Percentiles rank a stretch among this genome's conserved stretches.
These are phyloP conservation scores for Psilopsiagon aurifrons DNA, from an alignment of 2,113 vertebrate genomes.

Conservation along the genomic window DNA sequence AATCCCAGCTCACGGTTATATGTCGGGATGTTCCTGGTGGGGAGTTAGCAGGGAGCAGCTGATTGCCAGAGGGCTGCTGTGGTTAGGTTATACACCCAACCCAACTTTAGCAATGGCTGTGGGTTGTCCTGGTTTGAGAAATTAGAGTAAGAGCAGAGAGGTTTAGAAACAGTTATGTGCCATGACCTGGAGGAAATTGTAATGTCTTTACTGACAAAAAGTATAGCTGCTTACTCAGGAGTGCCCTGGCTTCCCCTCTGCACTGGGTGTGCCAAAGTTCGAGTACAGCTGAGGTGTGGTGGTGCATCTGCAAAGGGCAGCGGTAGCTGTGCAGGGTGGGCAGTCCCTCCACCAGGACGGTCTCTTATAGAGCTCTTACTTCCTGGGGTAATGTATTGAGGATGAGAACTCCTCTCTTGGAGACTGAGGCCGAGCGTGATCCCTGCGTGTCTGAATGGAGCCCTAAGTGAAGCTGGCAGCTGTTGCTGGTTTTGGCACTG, in stretches of 20 bases:
- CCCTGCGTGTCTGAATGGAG: not conserved
- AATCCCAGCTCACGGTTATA: not conserved
- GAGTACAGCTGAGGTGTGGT: not conserved
- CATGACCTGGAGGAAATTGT: rapidly evolving
- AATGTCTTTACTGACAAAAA: not conserved
- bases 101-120: not conserved
- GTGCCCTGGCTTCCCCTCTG: not conserved
- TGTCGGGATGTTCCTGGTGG: too few relatives aligned
- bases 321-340: rapidly evolving
- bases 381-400: not conserved
- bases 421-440: not conserved
- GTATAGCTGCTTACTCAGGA: not conserved
- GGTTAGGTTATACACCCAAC: not conserved
- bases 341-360: not conserved
- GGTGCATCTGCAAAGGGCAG: not conserved
- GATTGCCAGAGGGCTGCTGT: not conserved
- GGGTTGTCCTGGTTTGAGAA: not conserved
- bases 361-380: not conserved
- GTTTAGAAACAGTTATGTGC: not conserved
- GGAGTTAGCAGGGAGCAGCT: not conserved
- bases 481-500: not conserved
- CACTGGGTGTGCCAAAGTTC: not conserved
- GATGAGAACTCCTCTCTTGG: not conserved
- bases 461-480: not conserved
- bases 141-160: not conserved